A percentile compares a stretch with the other conserved stretches of the same genome.
Conservation (phyloP, 2,797 vertebrate genomes). For the Enoplosus armatus region DNA sequence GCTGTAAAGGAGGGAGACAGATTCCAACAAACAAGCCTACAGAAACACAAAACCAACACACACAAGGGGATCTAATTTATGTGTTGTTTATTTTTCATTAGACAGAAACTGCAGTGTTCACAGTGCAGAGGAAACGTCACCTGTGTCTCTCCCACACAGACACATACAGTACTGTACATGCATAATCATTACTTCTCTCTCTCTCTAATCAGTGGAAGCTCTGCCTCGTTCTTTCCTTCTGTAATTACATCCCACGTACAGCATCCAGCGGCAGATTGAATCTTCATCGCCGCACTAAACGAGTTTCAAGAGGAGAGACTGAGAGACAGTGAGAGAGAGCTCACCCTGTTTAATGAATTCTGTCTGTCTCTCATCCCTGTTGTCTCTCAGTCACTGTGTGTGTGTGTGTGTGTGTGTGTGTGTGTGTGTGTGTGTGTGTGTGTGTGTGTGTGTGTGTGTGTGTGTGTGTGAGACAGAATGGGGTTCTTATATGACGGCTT, state of each 20-base stretch:
- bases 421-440: not conserved
- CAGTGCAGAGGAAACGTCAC: conserved; percentile 40
- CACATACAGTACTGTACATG: conserved; percentile 28
- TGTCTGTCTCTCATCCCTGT: conserved; percentile 44
- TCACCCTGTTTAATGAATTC: conserved; percentile 39
- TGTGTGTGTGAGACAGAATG: conserved; percentile 60
- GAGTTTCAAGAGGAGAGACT: conserved; percentile 51
- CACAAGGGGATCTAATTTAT: not conserved
- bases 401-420: conserved; percentile 12
- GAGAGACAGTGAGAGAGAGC: conserved; percentile 13
- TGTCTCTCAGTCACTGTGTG: conserved; percentile 29
- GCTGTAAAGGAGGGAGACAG: not conserved
- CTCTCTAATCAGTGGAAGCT: conserved; percentile 69
- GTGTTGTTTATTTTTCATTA: conserved; percentile 18
- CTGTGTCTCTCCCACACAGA: conserved; percentile 53
- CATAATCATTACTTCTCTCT: conserved; percentile 63
- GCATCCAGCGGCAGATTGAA: conserved; percentile 66
- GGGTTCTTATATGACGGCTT: conserved; percentile 45
- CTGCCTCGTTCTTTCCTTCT: conserved; percentile 60
- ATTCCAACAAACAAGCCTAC: too few relatives aligned
- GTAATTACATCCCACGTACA: conserved; percentile 75
- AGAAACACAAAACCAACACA: not conserved
- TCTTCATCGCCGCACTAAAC: conserved; percentile 52
- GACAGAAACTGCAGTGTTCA: conserved; percentile 5
- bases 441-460: conserved; percentile 8